Evolutionary conservation across 2,888 invertebrate genomes (phyloP), one percentile per base, ranked within the genome.

Genomic region (Eristalinus aeneus): DNA sequence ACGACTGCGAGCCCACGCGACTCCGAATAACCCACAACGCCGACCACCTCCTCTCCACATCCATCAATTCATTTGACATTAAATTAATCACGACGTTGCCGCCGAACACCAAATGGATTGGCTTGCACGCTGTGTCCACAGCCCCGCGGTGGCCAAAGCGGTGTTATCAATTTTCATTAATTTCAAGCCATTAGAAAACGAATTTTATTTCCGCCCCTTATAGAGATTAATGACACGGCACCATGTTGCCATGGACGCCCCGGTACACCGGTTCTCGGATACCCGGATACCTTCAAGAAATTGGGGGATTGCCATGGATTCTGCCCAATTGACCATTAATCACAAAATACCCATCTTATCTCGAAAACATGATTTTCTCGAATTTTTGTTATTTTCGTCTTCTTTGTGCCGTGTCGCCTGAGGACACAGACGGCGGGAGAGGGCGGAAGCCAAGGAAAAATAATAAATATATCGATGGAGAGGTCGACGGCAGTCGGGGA

Each of bases 261-360:
- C 16, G 46, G 16, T 46, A 46, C 46, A n/a, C 39, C 2, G 39
- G n/a, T 39, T 12, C 36, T 12, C 46, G 3, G 46, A 16, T 16
- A 46, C 46, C 8, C 46, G 46, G 46, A 46, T 46, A 46, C 46
- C 46, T 46, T 46, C 46, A 16, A 46, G 46, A 16, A 46, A 16
- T 46, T 46, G 8, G 46, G 46, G 46, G 46, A 46, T 46, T 46
- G 46, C 46, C 46, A 46, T 46, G 46, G 46, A 46, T 46, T 46
- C 46, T 46, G 9, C 65, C 46, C 65, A 27, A 65, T 46, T 46
- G 65, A 65, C 65, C 39, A 65, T 46, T 65, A 65, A 65, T 46
- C 65, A 65, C 39, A 8, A 39, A 64, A 32, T 34, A 36, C 64
- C 64, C 64, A 64, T 64, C 64, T 39, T 64, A 64, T 39, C 39